These are phyloP conservation scores for Oscheius onirici DNA, from an alignment of 2,888 invertebrate genomes.

Conservation along the genomic window DNA sequence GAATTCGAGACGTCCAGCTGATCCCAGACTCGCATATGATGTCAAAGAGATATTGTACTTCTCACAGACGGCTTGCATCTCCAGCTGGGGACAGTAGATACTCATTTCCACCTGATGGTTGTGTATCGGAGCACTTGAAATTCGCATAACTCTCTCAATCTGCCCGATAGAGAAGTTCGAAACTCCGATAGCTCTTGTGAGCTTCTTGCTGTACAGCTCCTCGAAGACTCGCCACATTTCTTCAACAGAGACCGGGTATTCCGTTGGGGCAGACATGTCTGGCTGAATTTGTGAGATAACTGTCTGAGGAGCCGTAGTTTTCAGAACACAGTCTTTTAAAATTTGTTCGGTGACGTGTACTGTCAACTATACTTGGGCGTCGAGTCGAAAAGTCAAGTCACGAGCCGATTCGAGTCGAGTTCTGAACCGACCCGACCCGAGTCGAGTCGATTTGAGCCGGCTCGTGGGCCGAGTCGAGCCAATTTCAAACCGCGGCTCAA, in stretches of 20 bases:
- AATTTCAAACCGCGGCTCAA: too few species aligned
- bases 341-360: too few species aligned
- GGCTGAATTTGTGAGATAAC: too few species aligned
- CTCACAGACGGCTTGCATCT: conserved; percentile 76
- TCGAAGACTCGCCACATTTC: conserved; percentile 67
- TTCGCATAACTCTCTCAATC: conserved; percentile 77
- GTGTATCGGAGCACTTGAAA: conserved; percentile 65
- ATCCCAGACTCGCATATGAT: conserved; percentile 72
- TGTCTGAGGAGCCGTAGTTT: too few species aligned
- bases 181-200: conserved; percentile 83
- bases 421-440: too few species aligned
- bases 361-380: too few species aligned
- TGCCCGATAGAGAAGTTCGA: conserved; percentile 85
- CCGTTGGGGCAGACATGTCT: conserved; percentile 34
- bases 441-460: too few species aligned
- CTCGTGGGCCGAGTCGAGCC: too few species aligned
- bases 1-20: conserved; percentile 62
- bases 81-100: conserved; percentile 81
- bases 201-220: conserved; percentile 78
- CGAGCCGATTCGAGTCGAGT: too few species aligned
- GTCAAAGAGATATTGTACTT: conserved; percentile 77
- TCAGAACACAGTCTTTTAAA: too few species aligned
- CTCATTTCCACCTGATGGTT: conserved; percentile 82
- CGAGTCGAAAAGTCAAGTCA: too few species aligned
- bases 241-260: conserved; percentile 53